Evolutionary conservation across 2,113 vertebrate genomes (phyloP).

Genomic region (Girardinichthys multiradiatus): DNA sequence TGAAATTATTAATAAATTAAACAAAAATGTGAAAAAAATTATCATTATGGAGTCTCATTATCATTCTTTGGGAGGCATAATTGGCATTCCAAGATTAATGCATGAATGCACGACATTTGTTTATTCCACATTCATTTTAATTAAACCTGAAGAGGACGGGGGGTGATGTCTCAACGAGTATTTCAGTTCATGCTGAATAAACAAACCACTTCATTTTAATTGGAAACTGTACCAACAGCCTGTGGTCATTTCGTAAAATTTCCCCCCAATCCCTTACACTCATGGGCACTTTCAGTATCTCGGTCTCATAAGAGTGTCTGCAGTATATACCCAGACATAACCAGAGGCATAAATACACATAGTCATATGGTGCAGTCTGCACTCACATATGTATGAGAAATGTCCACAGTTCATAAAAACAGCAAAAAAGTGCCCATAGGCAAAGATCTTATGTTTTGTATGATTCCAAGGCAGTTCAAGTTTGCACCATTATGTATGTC

Average conservation of each 20-base stretch:
- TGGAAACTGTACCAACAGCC: conserved; percentile 44
- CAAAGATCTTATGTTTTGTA: conserved; percentile 37
- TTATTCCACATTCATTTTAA: neutral
- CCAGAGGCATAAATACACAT: conserved; percentile 28
- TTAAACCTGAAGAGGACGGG: neutral
- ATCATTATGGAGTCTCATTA: neutral
- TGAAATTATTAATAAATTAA: neutral
- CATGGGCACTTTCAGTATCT: conserved; percentile 4
- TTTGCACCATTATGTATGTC: conserved; percentile 25
- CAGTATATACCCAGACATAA: conserved; percentile 17
- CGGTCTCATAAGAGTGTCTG: conserved; percentile 18
- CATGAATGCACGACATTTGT: neutral
- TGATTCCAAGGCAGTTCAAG: conserved; percentile 13
- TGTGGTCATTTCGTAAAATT: conserved; percentile 24
- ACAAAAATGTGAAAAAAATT: neutral
- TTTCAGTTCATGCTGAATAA: conserved; percentile 28
- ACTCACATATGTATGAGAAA: conserved; percentile 29
- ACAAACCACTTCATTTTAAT: conserved; percentile 46
- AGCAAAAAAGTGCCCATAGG: conserved; percentile 23
- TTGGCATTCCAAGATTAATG: neutral
- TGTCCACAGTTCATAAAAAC: conserved; percentile 20
- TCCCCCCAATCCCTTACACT: conserved; percentile 29
- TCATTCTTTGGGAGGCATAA: neutral
- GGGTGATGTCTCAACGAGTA: neutral
- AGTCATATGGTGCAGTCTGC: neutral